A percentile compares a stretch with the other conserved stretches of the same genome.
Evolutionary conservation across 2,113 vertebrate genomes (phyloP).

Genomic region (Crypturellus undulatus): DNA sequence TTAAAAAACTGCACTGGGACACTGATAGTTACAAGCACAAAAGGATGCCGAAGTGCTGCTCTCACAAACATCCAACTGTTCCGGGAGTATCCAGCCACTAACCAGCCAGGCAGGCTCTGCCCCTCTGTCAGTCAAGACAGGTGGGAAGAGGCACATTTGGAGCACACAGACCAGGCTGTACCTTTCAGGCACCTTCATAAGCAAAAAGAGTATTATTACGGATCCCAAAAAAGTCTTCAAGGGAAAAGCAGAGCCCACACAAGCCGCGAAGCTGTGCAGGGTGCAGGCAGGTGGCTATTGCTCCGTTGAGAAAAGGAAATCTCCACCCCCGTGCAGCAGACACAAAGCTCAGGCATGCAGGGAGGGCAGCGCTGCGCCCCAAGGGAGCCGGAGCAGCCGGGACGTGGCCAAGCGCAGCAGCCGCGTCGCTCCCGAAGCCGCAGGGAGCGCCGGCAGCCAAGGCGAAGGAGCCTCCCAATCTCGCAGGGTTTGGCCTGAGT

Average conservation of each 20-base stretch:
- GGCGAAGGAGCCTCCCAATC: background rate
- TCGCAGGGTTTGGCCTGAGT: too few species aligned
- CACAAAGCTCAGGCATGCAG: rapidly evolving
- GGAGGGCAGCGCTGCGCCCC: background rate
- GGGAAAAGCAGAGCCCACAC: background rate
- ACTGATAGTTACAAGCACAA: background rate
- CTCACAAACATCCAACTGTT: background rate
- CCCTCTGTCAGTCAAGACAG: background rate
- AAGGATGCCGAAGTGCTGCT: background rate
- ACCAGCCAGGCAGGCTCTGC: background rate
- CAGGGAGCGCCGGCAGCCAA: background rate
- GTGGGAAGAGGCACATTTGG: background rate
- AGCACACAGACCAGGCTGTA: background rate
- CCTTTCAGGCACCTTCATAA: background rate
- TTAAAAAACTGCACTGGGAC: background rate
- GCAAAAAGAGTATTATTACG: background rate
- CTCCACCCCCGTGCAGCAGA: background rate
- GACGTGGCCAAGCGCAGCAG: background rate
- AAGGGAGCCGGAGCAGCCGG: background rate
- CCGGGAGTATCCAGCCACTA: background rate
- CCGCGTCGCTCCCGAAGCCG: background rate
- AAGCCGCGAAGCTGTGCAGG: background rate
- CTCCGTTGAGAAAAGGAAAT: background rate
- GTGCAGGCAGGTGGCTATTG: background rate
- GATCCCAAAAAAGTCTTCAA: background rate